A percentile compares a stretch with the other conserved stretches of the same genome.
phyloP scores from a whole-genome alignment of 1,140 invertebrate species.

The Aleiodes sp. region DNA sequence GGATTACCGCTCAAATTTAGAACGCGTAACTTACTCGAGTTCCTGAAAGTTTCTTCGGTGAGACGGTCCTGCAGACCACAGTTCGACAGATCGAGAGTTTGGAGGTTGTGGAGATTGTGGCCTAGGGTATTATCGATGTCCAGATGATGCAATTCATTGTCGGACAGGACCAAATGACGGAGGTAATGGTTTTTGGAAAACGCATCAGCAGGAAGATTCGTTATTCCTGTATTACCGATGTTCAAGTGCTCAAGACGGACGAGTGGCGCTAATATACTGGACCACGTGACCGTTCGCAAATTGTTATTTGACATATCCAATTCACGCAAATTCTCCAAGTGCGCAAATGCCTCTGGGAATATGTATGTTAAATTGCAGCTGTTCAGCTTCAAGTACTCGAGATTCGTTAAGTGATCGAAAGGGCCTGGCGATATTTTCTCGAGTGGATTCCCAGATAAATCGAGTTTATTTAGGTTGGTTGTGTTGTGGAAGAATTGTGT shows the following conservation, averaged over 20 bases:
- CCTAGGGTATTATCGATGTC: conserved; percentile 74
- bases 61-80: conserved; percentile 74
- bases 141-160: conserved; percentile 73
- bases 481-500: conserved; percentile 74
- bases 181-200: conserved; percentile 75
- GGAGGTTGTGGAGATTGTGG: conserved; percentile 72
- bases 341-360: conserved; percentile 67
- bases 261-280: conserved; percentile 69
- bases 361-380: conserved; percentile 72
- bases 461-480: conserved; percentile 72
- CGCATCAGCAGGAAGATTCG: conserved; percentile 71
- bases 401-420: conserved; percentile 71
- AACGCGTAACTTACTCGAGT: conserved; percentile 73
- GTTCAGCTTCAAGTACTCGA: conserved; percentile 74
- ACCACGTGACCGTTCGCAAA: conserved; percentile 70
- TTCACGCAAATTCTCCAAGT: conserved; percentile 71
- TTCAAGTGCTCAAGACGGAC: conserved; percentile 72
- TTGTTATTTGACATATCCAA: conserved; percentile 73
- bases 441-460: conserved; percentile 77
- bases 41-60: conserved; percentile 75
- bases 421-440: conserved; percentile 67
- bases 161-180: conserved; percentile 71
- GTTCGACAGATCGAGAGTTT: conserved; percentile 75
- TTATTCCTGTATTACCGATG: conserved; percentile 71
- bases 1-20: conserved; percentile 75